Evolutionary conservation across 2,888 invertebrate species (phyloP).

Genomic region (Rhamnusium bicolor): DNA sequence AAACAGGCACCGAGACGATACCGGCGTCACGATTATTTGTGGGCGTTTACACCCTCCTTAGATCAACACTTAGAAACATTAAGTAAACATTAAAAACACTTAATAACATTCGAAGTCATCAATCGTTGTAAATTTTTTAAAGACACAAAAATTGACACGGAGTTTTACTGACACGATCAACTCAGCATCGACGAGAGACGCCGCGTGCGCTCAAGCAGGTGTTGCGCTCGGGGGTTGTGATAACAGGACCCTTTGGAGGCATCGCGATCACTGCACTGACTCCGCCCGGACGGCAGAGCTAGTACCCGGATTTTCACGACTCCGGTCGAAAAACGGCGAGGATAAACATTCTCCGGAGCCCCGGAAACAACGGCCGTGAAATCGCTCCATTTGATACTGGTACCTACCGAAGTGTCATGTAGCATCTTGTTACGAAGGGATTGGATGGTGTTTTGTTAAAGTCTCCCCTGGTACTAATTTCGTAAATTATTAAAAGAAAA

Average conservation of each 20-base stretch:
- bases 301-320: constrained; percentile 54
- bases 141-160: constrained; percentile 48
- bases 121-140: constrained; percentile 48
- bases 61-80: constrained; percentile 24
- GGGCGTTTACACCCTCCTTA: constrained; percentile 19
- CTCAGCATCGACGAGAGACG: constrained; percentile 29
- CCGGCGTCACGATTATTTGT: constrained; percentile 21
- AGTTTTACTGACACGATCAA: constrained; percentile 11
- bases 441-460: constrained; percentile 35
- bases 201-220: constrained; percentile 60
- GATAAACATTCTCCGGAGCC: constrained; percentile 50
- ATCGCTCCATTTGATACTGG: constrained; percentile 48
- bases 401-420: constrained; percentile 45
- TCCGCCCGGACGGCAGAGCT: constrained; percentile 66
- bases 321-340: constrained; percentile 51
- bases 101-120: constrained; percentile 31
- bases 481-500: constrained; percentile 5
- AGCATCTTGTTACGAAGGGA: constrained; percentile 38
- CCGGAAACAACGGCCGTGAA: constrained; percentile 60
- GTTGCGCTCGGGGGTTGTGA: constrained; percentile 59
- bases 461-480: constrained; percentile 6
- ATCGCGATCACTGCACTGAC: constrained; percentile 65
- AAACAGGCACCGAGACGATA: constrained; percentile 25
- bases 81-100: constrained; percentile 37
- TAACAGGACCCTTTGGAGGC: constrained; percentile 61